These are phyloP conservation scores for Hyperoplus lanceolatus DNA, from an alignment of 2,797 vertebrate genomes.

Conservation along the genomic window DNA sequence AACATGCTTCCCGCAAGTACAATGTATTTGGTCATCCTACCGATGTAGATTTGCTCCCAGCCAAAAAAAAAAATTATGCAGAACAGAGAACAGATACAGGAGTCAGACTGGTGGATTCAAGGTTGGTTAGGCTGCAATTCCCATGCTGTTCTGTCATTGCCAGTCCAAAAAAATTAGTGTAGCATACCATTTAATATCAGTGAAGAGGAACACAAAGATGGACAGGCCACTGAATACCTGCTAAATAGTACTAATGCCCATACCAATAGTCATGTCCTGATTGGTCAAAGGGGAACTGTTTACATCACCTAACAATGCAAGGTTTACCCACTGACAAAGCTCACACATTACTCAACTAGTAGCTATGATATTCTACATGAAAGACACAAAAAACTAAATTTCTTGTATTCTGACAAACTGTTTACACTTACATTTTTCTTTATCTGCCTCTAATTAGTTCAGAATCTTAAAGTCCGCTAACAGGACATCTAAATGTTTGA, in stretches of 20 bases:
- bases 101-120: background rate
- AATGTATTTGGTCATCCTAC: background rate
- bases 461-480: background rate
- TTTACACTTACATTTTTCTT: background rate
- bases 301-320: background rate
- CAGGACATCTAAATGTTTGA: background rate
- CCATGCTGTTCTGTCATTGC: background rate
- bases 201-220: background rate
- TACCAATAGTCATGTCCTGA: too few species aligned
- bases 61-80: background rate
- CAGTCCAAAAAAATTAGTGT: background rate
- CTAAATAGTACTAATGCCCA: background rate
- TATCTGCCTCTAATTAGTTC: background rate
- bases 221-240: background rate
- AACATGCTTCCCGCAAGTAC: background rate
- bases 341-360: background rate
- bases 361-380: background rate
- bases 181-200: background rate
- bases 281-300: background rate
- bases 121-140: background rate
- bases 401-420: background rate
- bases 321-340: background rate
- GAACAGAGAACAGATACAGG: background rate
- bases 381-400: background rate
- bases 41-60: background rate